These are phyloP conservation scores for Lampris incognitus DNA, from an alignment of 2,113 vertebrate genomes.

Conservation along the genomic window DNA sequence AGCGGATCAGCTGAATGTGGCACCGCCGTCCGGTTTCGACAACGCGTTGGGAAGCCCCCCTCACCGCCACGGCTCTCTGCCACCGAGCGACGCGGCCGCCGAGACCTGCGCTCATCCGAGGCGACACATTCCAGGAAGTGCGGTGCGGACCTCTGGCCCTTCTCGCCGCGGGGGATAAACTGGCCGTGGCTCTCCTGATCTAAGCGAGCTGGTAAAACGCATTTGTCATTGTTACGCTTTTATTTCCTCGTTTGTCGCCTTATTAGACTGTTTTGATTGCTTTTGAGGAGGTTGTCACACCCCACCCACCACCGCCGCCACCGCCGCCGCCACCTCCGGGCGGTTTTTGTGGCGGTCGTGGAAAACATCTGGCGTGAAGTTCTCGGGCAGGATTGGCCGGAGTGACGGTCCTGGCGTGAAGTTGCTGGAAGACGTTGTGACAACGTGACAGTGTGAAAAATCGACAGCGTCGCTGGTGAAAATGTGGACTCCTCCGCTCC, in stretches of 20 bases:
- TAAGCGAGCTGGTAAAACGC: conserved; percentile 76
- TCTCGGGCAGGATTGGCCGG: conserved; percentile 35
- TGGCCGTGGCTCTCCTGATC: conserved; percentile 60
- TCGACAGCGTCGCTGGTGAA: no score
- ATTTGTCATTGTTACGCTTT: conserved; percentile 13
- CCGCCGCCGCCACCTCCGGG: background rate
- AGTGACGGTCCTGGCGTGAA: conserved; percentile 22
- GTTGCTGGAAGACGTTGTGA: conserved; percentile 20
- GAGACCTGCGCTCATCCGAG: conserved; percentile 46
- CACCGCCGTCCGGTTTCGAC: conserved; percentile 78
- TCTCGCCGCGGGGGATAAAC: conserved; percentile 72
- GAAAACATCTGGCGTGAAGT: conserved; percentile 48
- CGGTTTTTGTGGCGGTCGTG: background rate
- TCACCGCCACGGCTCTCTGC: conserved; percentile 45
- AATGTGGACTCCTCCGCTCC: no score
- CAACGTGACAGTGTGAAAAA: no score
- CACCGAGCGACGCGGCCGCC: conserved; percentile 43
- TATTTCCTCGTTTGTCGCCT: conserved; percentile 1
- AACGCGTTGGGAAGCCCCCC: conserved; percentile 70
- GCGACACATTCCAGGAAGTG: conserved; percentile 78
- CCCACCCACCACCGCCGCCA: background rate
- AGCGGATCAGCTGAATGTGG: conserved; percentile 82
- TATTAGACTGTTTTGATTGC: conserved; percentile 15
- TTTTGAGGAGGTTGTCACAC: background rate
- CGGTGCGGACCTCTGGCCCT: conserved; percentile 78